Percentiles rank a stretch among this genome's conserved stretches.
phyloP scores from a whole-genome alignment of 2,797 vertebrate genomes.

The Thalassophryne amazonica region DNA sequence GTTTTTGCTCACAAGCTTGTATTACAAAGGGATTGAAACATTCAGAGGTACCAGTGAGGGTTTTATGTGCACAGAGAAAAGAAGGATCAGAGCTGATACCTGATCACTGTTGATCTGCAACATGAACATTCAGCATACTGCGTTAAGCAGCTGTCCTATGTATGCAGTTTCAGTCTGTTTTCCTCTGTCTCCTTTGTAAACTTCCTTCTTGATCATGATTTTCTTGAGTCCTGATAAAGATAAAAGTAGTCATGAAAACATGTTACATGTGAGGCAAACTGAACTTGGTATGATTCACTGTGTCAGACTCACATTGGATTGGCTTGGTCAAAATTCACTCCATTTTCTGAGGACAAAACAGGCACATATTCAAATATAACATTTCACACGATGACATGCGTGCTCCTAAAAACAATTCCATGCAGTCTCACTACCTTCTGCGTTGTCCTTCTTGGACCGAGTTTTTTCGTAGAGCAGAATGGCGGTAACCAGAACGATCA shows the following conservation, averaged over 20 bases:
- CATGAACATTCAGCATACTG: too few relatives aligned
- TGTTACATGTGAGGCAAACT: neutral
- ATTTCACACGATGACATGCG: too few relatives aligned
- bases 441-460: slow-evolving; percentile 41
- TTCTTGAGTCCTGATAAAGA: slow-evolving; percentile 74
- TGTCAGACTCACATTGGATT: slow-evolving; percentile 66
- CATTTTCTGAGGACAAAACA: slow-evolving; percentile 48
- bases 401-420: neutral
- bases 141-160: neutral
- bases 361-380: neutral
- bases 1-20: too few relatives aligned
- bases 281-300: neutral
- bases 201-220: slow-evolving; percentile 54
- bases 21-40: too few relatives aligned
- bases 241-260: neutral
- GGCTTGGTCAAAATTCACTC: slow-evolving; percentile 31
- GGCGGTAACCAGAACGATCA: slow-evolving; percentile 75
- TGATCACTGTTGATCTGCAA: too few relatives aligned
- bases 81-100: too few relatives aligned
- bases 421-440: slow-evolving; percentile 42
- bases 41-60: too few relatives aligned
- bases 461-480: slow-evolving; percentile 82
- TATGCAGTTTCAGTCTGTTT: slow-evolving; percentile 9
- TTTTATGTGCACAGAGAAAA: too few relatives aligned
- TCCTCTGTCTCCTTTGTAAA: slow-evolving; percentile 71